Conservation (phyloP, 2,113 vertebrate species). For the Tragelaphus strepsiceros region DNA sequence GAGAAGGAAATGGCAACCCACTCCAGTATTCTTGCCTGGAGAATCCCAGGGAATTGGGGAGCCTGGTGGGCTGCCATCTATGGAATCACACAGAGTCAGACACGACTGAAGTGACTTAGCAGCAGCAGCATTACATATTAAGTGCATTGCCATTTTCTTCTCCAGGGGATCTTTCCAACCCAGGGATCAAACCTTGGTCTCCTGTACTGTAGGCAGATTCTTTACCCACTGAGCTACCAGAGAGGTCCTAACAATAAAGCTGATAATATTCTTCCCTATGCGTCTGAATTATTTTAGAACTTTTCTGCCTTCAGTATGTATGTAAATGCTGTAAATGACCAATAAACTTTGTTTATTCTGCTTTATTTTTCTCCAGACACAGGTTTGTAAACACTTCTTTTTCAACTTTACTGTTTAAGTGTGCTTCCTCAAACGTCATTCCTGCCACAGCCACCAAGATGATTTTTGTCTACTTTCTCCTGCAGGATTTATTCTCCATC, state of each 20-base stretch:
- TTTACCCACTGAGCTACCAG: not conserved
- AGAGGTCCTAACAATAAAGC: not conserved
- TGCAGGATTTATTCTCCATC: not conserved
- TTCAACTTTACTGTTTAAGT: not conserved
- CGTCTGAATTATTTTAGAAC: not conserved
- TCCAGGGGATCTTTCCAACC: not conserved
- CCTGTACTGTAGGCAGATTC: not conserved
- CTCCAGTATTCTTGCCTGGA: too few relatives aligned
- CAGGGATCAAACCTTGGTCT: not conserved
- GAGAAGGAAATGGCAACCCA: too few relatives aligned
- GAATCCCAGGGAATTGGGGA: too few relatives aligned
- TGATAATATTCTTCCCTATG: not conserved
- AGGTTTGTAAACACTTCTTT: not conserved
- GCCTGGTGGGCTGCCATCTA: too few relatives aligned
- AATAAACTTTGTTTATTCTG: not conserved
- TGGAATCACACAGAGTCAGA: too few relatives aligned
- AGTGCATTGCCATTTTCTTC: not conserved
- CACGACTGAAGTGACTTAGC: too few relatives aligned
- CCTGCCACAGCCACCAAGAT: not conserved
- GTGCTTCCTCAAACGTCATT: not conserved
- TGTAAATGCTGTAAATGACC: not conserved
- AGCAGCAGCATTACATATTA: not conserved
- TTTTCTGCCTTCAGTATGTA: not conserved
- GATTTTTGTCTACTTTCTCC: not conserved
- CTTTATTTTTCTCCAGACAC: not conserved